Base-by-base conservation (phyloP, 2,888 invertebrate species). In the Argyresthia goedartella region DNA sequence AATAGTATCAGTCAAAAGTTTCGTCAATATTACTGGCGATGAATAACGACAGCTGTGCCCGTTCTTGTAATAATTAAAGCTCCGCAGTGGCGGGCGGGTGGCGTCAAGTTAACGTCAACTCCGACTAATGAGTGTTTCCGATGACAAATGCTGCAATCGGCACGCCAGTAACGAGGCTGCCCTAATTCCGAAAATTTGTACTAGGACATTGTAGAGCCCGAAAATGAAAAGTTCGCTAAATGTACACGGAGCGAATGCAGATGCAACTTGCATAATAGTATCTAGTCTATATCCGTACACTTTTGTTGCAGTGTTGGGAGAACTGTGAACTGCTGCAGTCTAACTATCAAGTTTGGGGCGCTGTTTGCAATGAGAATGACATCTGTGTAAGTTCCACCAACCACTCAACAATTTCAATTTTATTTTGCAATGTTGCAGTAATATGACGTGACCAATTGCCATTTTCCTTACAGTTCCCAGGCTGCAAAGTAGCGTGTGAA, bases 271-370 rank as follows among this genome's bases (percentile, higher is more conserved):
- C 6, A 25, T 25, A 25, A 6, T 25, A n/a, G n/a, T n/a, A n/a
- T n/a, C n/a, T n/a, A n/a, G 25, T 25, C 25, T 25, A 25, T 25
- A 25, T 25, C 25, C 25, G 25, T 25, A 25, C 25, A 25, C 69
- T 72, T 72, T 87, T 87, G 87, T 88, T 91, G 80, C 90, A 92
- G 92, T 92, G 92, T 73, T 92, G 92, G 92, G 91, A 92, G 79
- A 92, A 91, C 71, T 92, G 92, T 81, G 91, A 91, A 71, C 86
- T 91, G 61, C 88, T 92, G 57, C 91, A 92, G 73, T 91, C 91
- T 47, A 91, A 92, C 78, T 92, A 90, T 74, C 89, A 90, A 80
- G 88, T 91, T 44, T 92, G 92, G 92, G 91, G 91, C 49, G 89
- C 91, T 57, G 90, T 91, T 71, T 92, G 92, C 72, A 88, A 90